These are phyloP conservation scores for Aplysia californica DNA, from an alignment of 1,140 invertebrate genomes.

Conservation along the genomic window DNA sequence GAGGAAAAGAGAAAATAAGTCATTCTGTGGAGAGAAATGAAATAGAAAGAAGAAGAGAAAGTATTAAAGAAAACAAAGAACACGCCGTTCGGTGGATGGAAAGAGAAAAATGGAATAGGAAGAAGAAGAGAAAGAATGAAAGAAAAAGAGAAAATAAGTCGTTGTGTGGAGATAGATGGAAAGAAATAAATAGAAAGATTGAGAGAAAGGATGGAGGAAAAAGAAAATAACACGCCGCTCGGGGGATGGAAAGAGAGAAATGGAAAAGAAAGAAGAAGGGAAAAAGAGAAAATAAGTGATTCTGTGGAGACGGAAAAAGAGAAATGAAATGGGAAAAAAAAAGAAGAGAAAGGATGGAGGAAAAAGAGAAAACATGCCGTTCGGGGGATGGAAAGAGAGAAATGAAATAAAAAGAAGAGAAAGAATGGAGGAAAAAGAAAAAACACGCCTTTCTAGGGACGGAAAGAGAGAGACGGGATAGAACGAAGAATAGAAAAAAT, in stretches of 20 bases:
- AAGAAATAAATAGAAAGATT: no score
- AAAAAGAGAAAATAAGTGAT: neutral
- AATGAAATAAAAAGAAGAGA: no score
- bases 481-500: neutral
- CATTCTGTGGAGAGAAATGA: neutral
- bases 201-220: no score
- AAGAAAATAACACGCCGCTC: neutral
- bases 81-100: neutral
- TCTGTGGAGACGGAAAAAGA: no score
- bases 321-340: neutral
- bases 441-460: no score
- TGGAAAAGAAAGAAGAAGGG: neutral
- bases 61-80: neutral
- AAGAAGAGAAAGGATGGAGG: conserved; percentile 2
- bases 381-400: conserved; percentile 14
- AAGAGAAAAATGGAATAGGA: neutral
- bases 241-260: neutral
- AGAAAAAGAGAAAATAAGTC: neutral
- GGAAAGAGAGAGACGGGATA: neutral
- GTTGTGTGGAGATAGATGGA: no score
- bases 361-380: conserved; percentile 29
- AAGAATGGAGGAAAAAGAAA: no score
- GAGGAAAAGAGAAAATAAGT: neutral
- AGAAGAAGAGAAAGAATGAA: neutral
- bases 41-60: neutral